Conservation (phyloP, 2,888 invertebrate species). For the Nephrotoma appendiculata region DNA sequence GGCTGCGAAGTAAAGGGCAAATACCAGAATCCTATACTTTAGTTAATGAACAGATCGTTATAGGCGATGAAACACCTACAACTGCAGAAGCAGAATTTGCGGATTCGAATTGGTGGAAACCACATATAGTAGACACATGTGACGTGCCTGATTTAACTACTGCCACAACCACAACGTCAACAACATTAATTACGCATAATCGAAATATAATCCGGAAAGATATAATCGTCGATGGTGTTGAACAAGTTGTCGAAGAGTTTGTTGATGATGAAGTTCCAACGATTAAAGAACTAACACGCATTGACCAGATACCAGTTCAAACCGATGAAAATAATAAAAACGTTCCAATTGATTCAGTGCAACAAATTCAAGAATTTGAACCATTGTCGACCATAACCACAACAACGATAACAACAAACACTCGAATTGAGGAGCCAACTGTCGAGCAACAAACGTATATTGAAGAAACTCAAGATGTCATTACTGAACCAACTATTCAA, state of each 20-base stretch:
- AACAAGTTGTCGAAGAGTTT: conserved; percentile 68
- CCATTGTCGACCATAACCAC: conserved; percentile 1
- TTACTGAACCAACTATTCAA: not conserved
- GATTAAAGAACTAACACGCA: not conserved
- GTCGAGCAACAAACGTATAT: not conserved
- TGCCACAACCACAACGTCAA: conserved; percentile 19
- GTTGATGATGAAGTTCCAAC: conserved; percentile 39
- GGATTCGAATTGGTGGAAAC: too few relatives aligned
- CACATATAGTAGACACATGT: too few relatives aligned
- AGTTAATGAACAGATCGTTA: too few relatives aligned
- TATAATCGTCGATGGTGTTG: conserved; percentile 68
- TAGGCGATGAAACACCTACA: too few relatives aligned
- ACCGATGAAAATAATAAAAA: not conserved
- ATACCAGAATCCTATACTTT: too few relatives aligned
- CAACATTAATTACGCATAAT: conserved; percentile 57
- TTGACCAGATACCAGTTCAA: not conserved
- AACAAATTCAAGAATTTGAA: not conserved
- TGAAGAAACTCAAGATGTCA: not conserved
- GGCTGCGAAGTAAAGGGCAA: too few relatives aligned
- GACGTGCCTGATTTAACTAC: not conserved
- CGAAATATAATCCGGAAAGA: conserved; percentile 60
- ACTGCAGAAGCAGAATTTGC: too few relatives aligned
- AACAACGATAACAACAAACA: conserved; percentile 44
- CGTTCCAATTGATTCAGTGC: not conserved
- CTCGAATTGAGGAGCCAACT: conserved; percentile 34